Percentiles rank a stretch among this genome's conserved stretches.
phyloP scores from a whole-genome alignment of 1,140 invertebrate genomes.

The Lutraria rhynchaena region DNA sequence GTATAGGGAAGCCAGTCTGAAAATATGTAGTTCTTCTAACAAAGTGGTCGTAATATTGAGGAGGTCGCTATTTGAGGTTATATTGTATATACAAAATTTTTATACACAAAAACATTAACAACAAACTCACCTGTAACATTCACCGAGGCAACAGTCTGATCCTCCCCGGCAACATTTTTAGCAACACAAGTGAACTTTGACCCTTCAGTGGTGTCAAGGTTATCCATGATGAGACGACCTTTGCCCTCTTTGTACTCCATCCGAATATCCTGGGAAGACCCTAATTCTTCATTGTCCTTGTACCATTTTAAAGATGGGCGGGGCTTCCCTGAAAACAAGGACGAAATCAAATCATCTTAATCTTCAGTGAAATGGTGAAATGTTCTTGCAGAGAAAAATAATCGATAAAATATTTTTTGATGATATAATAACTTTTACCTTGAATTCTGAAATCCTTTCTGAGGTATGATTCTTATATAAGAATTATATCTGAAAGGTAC shows the following conservation, averaged over 20 bases:
- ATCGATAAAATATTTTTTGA: too few species aligned
- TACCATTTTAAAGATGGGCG: slow-evolving; percentile 69
- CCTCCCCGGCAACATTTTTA: slow-evolving; percentile 84
- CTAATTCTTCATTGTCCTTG: slow-evolving; percentile 66
- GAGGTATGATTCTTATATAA: too few species aligned
- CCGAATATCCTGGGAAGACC: slow-evolving; percentile 57
- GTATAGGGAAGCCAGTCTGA: too few species aligned
- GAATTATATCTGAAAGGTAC: too few species aligned
- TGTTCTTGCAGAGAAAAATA: too few species aligned
- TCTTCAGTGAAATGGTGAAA: too few species aligned
- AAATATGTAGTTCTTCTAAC: too few species aligned
- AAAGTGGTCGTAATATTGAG: too few species aligned
- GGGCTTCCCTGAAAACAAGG: slow-evolving; percentile 62
- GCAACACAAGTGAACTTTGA: slow-evolving; percentile 83
- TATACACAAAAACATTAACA: not conserved
- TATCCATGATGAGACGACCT: slow-evolving; percentile 65
- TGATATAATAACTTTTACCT: too few species aligned
- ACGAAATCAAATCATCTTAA: not conserved
- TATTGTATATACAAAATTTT: too few species aligned
- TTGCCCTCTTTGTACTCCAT: slow-evolving; percentile 68
- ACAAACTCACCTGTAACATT: slow-evolving; percentile 88
- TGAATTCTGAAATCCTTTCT: too few species aligned
- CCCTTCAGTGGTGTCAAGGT: slow-evolving; percentile 84
- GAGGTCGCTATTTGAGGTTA: too few species aligned
- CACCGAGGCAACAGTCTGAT: slow-evolving; percentile 87